These are phyloP conservation scores for Spatula versicolor DNA, from an alignment of 2,797 vertebrate species.

Conservation along the genomic window DNA sequence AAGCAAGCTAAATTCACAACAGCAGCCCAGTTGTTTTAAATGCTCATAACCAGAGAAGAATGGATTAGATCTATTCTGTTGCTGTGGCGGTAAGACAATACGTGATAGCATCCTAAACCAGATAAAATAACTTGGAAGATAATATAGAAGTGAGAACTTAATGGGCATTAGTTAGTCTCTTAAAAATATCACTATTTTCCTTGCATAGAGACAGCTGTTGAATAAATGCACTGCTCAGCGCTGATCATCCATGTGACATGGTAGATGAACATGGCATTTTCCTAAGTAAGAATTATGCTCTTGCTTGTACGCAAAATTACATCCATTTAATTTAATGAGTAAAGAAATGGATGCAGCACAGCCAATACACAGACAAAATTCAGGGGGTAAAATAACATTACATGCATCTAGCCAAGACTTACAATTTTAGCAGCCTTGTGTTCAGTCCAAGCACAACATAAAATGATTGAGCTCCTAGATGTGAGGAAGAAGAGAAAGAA, in stretches of 20 bases:
- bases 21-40: neutral
- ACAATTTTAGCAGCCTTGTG: neutral
- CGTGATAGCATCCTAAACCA: neutral
- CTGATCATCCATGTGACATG: neutral
- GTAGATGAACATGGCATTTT: neutral
- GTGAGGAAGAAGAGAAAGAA: neutral
- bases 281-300: neutral
- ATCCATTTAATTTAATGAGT: constrained; percentile 10
- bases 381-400: neutral
- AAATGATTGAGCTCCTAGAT: neutral
- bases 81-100: neutral
- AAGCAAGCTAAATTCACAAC: neutral
- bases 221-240: constrained; percentile 2
- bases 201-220: neutral
- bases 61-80: neutral
- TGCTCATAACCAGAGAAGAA: neutral
- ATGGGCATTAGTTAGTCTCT: neutral
- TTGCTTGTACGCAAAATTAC: neutral
- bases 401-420: neutral
- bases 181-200: neutral
- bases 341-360: neutral
- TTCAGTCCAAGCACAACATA: neutral
- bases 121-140: neutral
- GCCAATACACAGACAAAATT: neutral
- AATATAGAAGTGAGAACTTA: neutral